Conservation (phyloP, 2,113 vertebrate genomes). For the Calypte anna region DNA sequence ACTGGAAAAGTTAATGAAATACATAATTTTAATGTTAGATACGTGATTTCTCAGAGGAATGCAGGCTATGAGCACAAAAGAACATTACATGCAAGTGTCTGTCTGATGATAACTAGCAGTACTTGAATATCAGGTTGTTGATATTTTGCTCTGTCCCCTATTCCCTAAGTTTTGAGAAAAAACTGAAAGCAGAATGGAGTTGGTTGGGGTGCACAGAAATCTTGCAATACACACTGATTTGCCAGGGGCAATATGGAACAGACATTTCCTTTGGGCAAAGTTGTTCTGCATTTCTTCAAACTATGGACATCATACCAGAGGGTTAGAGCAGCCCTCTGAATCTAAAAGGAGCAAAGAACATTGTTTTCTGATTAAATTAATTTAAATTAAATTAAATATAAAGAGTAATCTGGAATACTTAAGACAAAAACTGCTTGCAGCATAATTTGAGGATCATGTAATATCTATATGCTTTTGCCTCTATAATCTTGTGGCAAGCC, state of each 20-base stretch:
- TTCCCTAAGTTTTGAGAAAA: neutral
- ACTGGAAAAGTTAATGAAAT: neutral
- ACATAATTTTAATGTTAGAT: neutral
- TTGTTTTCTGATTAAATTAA: neutral
- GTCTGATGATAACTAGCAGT: neutral
- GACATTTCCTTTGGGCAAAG: neutral
- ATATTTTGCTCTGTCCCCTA: fast-evolving
- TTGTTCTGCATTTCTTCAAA: neutral
- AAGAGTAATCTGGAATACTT: neutral
- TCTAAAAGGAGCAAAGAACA: neutral
- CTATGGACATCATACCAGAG: neutral
- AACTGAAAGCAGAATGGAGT: neutral
- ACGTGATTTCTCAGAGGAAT: neutral
- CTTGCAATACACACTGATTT: neutral
- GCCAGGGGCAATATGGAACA: neutral
- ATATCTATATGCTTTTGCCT: neutral
- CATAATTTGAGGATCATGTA: neutral
- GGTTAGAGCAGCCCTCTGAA: neutral
- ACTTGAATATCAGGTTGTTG: neutral
- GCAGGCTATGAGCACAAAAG: neutral
- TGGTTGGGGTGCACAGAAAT: fast-evolving
- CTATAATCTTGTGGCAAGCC: neutral
- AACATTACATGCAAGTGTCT: neutral
- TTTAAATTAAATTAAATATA: neutral
- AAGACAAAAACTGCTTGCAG: neutral